Base-by-base conservation (phyloP, 2,113 vertebrate species). In the Prinia subflava region DNA sequence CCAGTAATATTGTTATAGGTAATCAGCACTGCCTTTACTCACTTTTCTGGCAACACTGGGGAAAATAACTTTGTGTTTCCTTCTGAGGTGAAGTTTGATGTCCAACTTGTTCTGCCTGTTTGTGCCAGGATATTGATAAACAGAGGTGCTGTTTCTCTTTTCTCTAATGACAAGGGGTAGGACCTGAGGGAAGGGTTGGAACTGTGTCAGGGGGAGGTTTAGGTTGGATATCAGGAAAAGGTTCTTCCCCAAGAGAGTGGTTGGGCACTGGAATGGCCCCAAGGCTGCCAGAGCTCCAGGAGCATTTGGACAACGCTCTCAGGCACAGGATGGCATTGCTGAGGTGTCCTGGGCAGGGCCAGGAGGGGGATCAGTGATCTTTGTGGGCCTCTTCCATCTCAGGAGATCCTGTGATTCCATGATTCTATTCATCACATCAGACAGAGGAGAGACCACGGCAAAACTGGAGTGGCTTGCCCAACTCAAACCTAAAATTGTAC, bases 281-380 rank as follows among this genome's bases (percentile, higher is more conserved):
- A 53, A 22, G 39, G 37, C 46, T 74, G 33, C 46, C 69, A 39
- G 69, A 82, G 23, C 33, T 82, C 70, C 35, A 25, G 14, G 41
- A 83, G 24, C 1, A 1, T 41, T 47, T 62, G 25, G 39, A 62
- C 41, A 76, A 23, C 0, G 0, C n/a, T 6, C 53, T 31, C 39
- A 82, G 62, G 53, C 8, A 55, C 17, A 27, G 25, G 31, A 7
- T 35, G 63, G 1, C 4, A 55, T 49, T 35, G 11, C 9, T 15
- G 41, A n/a, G 62, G 18, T 47, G 55, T 55, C 28, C 5, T 27
- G 14, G 19, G 79, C 55, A 69, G n/a, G 9, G 6, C 30, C 53
- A 68, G 5, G 6, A 13, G 15, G 5, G 14, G 46, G 39, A 53
- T 22, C 17, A 12, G 5, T 22, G 62, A 23, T 11, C 6, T 56